Evolutionary conservation across 2,113 vertebrate genomes (phyloP).

Genomic region (Myiopsitta monachus): DNA sequence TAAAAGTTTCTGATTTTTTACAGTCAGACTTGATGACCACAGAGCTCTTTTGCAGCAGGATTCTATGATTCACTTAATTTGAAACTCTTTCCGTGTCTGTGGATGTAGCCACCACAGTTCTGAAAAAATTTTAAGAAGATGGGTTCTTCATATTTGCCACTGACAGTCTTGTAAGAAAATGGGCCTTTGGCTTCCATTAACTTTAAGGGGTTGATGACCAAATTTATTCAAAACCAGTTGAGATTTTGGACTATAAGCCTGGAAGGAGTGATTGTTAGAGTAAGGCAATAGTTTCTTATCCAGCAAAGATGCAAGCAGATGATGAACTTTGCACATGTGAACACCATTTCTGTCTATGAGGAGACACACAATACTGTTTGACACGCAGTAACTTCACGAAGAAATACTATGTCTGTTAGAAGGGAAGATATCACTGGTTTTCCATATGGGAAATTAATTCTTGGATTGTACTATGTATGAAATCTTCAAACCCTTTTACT

Average conservation of each 20-base stretch:
- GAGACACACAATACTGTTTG: not conserved
- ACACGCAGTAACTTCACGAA: not conserved
- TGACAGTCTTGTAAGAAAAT: not conserved
- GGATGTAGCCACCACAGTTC: not conserved
- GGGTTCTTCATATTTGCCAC: rapidly evolving
- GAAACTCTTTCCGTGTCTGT: not conserved
- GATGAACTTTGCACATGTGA: not conserved
- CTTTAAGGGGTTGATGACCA: not conserved
- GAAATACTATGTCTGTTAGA: not conserved
- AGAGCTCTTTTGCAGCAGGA: not conserved
- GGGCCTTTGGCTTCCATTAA: not conserved
- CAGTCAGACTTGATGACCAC: rapidly evolving
- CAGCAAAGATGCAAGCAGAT: not conserved
- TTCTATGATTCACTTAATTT: not conserved
- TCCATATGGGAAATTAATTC: not conserved
- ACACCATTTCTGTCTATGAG: not conserved
- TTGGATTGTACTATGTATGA: not conserved
- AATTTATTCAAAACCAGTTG: not conserved
- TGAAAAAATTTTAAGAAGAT: not conserved
- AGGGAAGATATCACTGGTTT: not conserved
- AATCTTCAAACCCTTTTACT: not conserved
- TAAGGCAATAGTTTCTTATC: not conserved
- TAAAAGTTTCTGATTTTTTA: not conserved
- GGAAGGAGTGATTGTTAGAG: not conserved
- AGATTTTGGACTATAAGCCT: not conserved